phyloP scores from a whole-genome alignment of 2,888 invertebrate genomes.

The Heliconius cydno region DNA sequence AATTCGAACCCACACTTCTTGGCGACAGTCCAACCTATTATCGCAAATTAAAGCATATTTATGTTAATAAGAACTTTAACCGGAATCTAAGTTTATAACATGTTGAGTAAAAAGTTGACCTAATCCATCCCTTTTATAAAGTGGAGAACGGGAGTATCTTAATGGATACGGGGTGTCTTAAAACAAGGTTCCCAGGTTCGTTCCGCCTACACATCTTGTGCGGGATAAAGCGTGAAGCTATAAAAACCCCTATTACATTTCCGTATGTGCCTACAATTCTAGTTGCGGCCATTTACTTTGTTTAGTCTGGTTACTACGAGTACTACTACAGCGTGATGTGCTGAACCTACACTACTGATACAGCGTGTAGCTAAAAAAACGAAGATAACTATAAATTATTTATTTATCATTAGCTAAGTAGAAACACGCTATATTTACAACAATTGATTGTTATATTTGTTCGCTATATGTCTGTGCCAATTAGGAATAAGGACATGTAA shows the following conservation, averaged over 20 bases:
- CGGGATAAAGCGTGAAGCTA: background rate
- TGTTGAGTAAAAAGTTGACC: too few species aligned
- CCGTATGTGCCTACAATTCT: background rate
- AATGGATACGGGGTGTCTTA: too few species aligned
- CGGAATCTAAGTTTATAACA: background rate
- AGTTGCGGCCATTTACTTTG: constrained; percentile 5
- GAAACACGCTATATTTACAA: constrained; percentile 3
- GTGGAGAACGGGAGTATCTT: too few species aligned
- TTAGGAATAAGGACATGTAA: constrained; percentile 79
- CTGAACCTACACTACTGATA: background rate
- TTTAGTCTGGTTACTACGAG: background rate
- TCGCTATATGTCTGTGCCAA: constrained; percentile 70
- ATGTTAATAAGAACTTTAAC: background rate
- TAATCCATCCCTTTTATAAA: too few species aligned
- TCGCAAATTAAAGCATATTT: too few species aligned
- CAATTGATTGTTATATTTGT: constrained; percentile 25
- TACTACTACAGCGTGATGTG: too few species aligned
- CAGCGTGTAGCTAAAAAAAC: background rate
- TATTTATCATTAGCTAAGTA: background rate
- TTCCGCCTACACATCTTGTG: background rate
- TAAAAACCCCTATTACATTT: background rate
- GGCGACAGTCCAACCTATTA: background rate
- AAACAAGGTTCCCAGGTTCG: background rate
- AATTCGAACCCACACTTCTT: background rate
- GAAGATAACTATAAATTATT: background rate